These are phyloP conservation scores for Synanceia verrucosa DNA, from an alignment of 2,797 vertebrate genomes.

Conservation along the genomic window DNA sequence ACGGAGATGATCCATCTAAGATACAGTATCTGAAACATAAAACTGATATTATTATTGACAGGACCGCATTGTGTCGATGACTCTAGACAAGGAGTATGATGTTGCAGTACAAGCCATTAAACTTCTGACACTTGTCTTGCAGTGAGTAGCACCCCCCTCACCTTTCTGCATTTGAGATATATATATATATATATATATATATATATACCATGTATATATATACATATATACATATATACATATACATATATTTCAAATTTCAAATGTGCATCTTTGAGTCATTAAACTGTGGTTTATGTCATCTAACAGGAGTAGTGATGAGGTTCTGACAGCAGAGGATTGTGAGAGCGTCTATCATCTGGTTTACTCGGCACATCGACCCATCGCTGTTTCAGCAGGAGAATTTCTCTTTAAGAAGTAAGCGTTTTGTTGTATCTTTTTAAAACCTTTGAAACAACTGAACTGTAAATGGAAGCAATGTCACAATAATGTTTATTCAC, in stretches of 20 bases:
- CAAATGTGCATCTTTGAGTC: background rate
- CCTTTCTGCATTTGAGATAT: background rate
- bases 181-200: background rate
- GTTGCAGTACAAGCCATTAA: slow-evolving; percentile 99
- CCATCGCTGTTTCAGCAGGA: slow-evolving; percentile 94
- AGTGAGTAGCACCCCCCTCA: slow-evolving; percentile 85
- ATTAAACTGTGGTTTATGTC: background rate
- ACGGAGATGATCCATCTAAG: background rate
- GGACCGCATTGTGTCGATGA: slow-evolving; percentile 99
- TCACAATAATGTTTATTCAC: background rate
- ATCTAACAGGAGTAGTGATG: slow-evolving; percentile 90
- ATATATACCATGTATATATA: background rate
- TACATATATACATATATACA: background rate
- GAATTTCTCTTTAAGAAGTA: slow-evolving; percentile 99
- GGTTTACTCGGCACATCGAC: slow-evolving; percentile 97
- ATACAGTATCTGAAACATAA: background rate
- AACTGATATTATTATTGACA: slow-evolving; percentile 68
- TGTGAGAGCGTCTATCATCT: slow-evolving; percentile 98
- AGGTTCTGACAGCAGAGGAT: slow-evolving; percentile 96
- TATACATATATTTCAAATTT: background rate
- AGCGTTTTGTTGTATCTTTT: slow-evolving; percentile 52
- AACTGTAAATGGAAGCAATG: background rate
- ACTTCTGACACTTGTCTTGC: slow-evolving; percentile 96
- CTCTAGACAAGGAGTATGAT: slow-evolving; percentile 97
- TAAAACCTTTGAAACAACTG: background rate